Evolutionary conservation across 2,888 invertebrate genomes (phyloP), one percentile per base, ranked within the genome.

Genomic region (Seira musarum): DNA sequence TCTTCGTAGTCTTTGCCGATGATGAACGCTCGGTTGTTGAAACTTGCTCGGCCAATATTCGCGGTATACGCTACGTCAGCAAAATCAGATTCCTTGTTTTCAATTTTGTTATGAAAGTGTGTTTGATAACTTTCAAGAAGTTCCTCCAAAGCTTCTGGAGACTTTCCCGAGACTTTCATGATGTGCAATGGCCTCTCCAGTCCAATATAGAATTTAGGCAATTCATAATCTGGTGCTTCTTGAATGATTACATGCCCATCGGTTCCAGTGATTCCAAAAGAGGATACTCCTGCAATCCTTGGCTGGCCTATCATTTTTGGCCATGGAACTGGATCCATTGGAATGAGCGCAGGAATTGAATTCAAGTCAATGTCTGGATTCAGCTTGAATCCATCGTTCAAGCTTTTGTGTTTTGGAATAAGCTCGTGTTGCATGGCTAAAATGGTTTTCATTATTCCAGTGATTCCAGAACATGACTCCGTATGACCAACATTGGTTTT

Each of bases 401-500:
- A 53, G 22, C 81, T 80, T 13, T 19, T 17, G 64, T 84, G 84
- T 1, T 76, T 72, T n/a, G 84, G 84, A 72, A 84, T 81, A 0
- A 72, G 15, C 35, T 81, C 73, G 46, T 81, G 63, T 24, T 80
- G 67, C 73, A 84, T 73, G 1, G 80, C 30, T 21, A 84, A 60
- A 1, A 84, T 19, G 0, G 78, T 75, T 46, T 84, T 84, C n/a
- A 84, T 81, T 1, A 84, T 66, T 1, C 83, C 83, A 0, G 83
- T 69, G n/a, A 83, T 81, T 30, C 83, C 83, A 1, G 83, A 81
- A 35, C 76, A 73, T 0, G 77, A 73, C 30, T 83, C 83, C 0
- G 81, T 82, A 49, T 83, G 83, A 0, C 83, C 83, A 5, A 83
- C 64, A 25, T 83, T 83, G 0, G 83, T 83, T 25, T 83, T 83